These are phyloP conservation scores for Eristalis intricaria DNA, from an alignment of 2,888 invertebrate genomes.

Conservation along the genomic window DNA sequence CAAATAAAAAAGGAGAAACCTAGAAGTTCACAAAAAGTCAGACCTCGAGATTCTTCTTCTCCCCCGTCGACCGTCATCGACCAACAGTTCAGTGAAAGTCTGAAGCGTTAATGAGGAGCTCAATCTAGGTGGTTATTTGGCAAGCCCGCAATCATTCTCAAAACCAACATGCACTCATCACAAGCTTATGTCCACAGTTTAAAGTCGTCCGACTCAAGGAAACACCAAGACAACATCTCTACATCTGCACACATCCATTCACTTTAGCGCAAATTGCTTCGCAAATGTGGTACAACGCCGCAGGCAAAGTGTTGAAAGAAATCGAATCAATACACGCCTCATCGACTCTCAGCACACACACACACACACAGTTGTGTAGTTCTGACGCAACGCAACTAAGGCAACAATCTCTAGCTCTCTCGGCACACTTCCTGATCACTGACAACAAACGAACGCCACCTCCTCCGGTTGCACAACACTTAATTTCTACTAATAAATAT, in stretches of 20 bases:
- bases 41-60: too few species aligned
- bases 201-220: background rate
- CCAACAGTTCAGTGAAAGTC: background rate
- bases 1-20: too few species aligned
- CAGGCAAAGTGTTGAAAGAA: slow-evolving; percentile 42
- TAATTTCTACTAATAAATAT: slow-evolving; percentile 69
- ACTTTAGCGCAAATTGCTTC: background rate
- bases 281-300: slow-evolving; percentile 26
- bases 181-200: background rate
- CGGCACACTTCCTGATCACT: slow-evolving; percentile 63
- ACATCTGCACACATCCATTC: background rate
- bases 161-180: background rate
- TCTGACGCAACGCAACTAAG: slow-evolving; percentile 55
- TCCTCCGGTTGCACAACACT: slow-evolving; percentile 48
- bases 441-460: slow-evolving; percentile 40
- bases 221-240: background rate
- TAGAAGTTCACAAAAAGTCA: too few species aligned
- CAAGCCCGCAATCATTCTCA: background rate
- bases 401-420: slow-evolving; percentile 36
- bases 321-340: slow-evolving; percentile 40
- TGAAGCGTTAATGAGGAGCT: background rate
- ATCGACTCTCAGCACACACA: slow-evolving; percentile 25
- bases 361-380: background rate
- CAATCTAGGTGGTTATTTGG: background rate
- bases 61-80: too few species aligned